Evolutionary conservation across 2,113 vertebrate species (phyloP).

Genomic region (Acanthochromis polyacanthus): DNA sequence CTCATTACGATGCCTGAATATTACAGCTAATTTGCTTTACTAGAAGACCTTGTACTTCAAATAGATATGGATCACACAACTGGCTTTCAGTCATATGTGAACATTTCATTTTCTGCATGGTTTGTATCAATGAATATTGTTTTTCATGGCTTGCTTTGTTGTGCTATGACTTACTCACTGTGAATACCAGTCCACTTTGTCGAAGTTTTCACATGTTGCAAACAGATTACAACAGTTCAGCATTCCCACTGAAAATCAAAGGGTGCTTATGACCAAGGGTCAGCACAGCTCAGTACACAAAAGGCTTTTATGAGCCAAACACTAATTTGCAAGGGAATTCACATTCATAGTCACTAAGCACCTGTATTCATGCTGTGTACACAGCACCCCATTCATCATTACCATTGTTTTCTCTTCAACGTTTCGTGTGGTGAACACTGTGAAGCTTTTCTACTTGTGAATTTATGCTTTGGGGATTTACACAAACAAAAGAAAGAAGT

Average conservation of each 20-base stretch:
- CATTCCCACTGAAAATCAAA: conserved; percentile 25
- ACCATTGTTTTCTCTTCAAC: conserved; percentile 43
- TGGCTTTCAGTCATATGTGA: no score
- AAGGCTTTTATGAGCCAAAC: conserved; percentile 14
- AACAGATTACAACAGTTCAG: conserved; percentile 26
- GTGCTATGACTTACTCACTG: not conserved
- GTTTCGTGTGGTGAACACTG: conserved; percentile 9
- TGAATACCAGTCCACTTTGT: not conserved
- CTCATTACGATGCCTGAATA: no score
- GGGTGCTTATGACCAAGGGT: not conserved
- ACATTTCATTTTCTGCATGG: no score
- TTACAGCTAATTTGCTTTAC: no score
- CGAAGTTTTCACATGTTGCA: conserved; percentile 31
- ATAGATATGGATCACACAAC: no score
- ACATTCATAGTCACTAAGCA: conserved; percentile 40
- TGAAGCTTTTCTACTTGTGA: conserved; percentile 5
- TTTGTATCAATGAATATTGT: not conserved
- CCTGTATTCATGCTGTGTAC: conserved; percentile 23
- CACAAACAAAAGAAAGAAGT: conserved; percentile 25
- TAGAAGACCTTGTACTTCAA: no score
- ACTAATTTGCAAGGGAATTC: conserved; percentile 44
- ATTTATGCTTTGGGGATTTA: conserved; percentile 10
- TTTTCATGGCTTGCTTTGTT: conserved; percentile 7
- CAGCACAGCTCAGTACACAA: conserved; percentile 13
- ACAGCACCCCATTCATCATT: conserved; percentile 41